Base-by-base conservation (phyloP, 2,113 vertebrate genomes). In the Galeopterus variegatus region DNA sequence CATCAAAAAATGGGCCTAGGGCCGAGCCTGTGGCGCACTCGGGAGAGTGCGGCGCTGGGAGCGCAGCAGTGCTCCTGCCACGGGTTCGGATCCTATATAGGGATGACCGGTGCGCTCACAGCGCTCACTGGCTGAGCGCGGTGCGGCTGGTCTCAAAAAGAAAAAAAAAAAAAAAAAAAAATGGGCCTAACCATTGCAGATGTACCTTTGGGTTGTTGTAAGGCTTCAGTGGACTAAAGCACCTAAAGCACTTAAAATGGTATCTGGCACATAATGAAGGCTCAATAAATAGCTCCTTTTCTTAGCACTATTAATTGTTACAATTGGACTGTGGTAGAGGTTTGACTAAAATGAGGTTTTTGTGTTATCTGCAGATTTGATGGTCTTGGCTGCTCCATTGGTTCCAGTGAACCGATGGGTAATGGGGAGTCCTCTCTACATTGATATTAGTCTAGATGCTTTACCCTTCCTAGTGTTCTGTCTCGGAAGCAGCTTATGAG, bases 181-280 rank as follows among this genome's bases (percentile, higher is more conserved):
- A 31, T 12, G 67, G 50, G 50, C 18, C 48, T 48, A 2, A 33
- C 48, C 0, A 0, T 9, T 0, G 45, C 41, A 17, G 31, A 65
- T 31, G 4, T 56, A 62, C 60, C 80, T 1, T 0, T 1, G 24
- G 67, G 81, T 13, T 11, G 6, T 41, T 41, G 54, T 18, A 11
- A 33, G 41, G 45, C 54, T 33, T 56, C 58, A 0, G 7, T 26
- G 65, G 65, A 50, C 52, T 52, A 5, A 19, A 11, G 2, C 3
- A 19, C n/a, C 6, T 18, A 2, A n/a, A 19, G 45, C 45, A 21
- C 18, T 62, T 45, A 9, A 58, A 36, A 8, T 9, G 70, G 41
- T 1, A 6, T 36, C 82, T 85, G 94, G 64, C 17, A 1, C 15
- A 15, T n/a, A 10, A 11, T 58, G 48, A 52, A 70, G 65, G 41